Base-by-base conservation (phyloP, 2,888 invertebrate species). In the Synergus gifuensis region DNA sequence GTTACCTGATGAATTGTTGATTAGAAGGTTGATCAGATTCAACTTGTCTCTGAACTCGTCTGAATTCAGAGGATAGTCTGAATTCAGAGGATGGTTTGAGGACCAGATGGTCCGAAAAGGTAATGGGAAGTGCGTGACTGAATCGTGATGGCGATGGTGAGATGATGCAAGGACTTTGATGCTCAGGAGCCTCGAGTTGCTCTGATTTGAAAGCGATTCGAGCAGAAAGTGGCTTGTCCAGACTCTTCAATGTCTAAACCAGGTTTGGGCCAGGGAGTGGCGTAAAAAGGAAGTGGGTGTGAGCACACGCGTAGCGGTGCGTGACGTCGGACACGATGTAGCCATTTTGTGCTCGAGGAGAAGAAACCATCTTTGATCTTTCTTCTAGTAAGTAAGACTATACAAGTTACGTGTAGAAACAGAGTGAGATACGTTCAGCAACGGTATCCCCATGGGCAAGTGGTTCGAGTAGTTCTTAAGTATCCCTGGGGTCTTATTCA, bases 261-360 rank as follows among this genome's bases (percentile, higher is more conserved):
- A 81, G 82, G 85, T 84, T 85, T 81, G 84, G 87, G 87, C 83
- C 89, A 91, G 91, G 92, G 92, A 91, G 92, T 92, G 92, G 92
- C 91, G 87, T 91, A 91, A 92, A 91, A 91, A 91, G 92, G 92
- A 92, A 92, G 91, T 92, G 92, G 92, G 91, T 92, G 92, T 91
- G 92, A 91, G 89, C 91, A 89, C 85, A 87, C 88, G 90, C 89
- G 90, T 91, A 90, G 89, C 92, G 89, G 87, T 90, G 90, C 91
- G 90, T 89, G 88, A 90, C 90, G 88, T 84, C 85, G 85, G 84
- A 85, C 83, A 85, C 85, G 82, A 81, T 86, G 89, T 88, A 85
- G 90, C 90, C 89, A 90, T 90, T 90, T 90, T 90, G 89, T 85
- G 84, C 69, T 80, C 82, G 79, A 81, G 79, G 82, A 85, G 87